Conservation (phyloP, 2,888 invertebrate species). For the Euclidia mi region DNA sequence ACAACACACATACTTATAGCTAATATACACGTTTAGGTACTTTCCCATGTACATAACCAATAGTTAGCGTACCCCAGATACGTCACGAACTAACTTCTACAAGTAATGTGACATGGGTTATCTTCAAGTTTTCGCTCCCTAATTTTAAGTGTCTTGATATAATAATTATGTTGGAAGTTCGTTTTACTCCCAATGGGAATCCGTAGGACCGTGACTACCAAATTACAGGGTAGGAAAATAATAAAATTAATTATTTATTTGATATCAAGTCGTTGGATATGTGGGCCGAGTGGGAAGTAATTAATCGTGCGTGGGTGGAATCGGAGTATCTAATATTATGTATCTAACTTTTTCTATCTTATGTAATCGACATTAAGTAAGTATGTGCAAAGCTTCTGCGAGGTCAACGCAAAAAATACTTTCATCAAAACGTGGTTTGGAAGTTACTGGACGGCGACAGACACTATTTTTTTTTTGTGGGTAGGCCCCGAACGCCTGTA, state of each 20-base stretch:
- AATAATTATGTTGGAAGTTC: conserved; percentile 63
- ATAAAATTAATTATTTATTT: conserved; percentile 43
- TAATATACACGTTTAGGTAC: background rate
- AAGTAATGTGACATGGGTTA: conserved; percentile 61
- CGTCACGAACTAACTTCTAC: conserved; percentile 49
- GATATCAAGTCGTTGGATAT: conserved; percentile 7
- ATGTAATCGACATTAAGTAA: too few species aligned
- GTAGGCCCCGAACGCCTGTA: too few species aligned
- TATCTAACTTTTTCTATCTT: too few species aligned
- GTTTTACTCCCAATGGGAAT: conserved; percentile 39
- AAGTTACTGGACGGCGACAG: too few species aligned
- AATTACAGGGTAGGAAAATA: conserved; percentile 38
- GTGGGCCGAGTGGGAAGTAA: conserved; percentile 1
- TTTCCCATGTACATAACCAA: conserved; percentile 1
- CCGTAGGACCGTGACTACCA: conserved; percentile 28
- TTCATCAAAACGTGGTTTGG: too few species aligned
- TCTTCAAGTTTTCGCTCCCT: conserved; percentile 54
- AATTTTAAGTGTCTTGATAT: conserved; percentile 64
- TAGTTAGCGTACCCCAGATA: conserved; percentile 19
- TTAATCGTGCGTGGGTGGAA: background rate
- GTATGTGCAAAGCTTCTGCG: too few species aligned
- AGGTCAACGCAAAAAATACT: too few species aligned
- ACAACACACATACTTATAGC: too few species aligned
- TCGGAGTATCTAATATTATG: too few species aligned
- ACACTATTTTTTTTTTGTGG: too few species aligned